A percentile compares a stretch with the other conserved stretches of the same genome.
phyloP scores from a whole-genome alignment of 2,797 vertebrate genomes.

The Lepus oiostolus region DNA sequence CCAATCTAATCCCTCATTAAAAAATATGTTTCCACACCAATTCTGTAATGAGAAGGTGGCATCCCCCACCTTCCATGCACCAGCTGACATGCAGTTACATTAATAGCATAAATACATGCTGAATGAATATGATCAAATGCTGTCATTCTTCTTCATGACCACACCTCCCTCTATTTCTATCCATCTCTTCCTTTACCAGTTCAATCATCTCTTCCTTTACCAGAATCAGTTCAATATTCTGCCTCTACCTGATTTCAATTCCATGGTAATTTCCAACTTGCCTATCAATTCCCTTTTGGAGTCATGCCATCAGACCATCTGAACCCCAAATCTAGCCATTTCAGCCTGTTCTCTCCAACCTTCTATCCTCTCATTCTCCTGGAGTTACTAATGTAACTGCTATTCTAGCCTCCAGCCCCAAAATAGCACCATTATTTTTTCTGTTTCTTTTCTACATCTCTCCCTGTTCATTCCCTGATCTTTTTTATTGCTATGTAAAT shows the following conservation, averaged over 20 bases:
- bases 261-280: background rate
- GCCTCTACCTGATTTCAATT: accelerated
- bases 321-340: accelerated
- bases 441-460: background rate
- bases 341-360: no score
- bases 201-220: background rate
- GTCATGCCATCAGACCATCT: accelerated
- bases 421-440: background rate
- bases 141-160: background rate
- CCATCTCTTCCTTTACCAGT: no score
- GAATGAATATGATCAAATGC: background rate
- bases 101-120: background rate
- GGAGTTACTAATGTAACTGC: background rate
- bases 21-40: constrained; percentile 53
- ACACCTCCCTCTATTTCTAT: background rate
- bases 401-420: background rate
- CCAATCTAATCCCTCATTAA: constrained; percentile 60
- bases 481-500: background rate
- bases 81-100: background rate
- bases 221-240: background rate
- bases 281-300: no score
- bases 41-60: constrained; percentile 8
- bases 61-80: background rate
- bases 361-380: background rate
- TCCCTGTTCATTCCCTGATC: background rate